phyloP scores from a whole-genome alignment of 2,113 vertebrate species.

The Australoheros scitulus region DNA sequence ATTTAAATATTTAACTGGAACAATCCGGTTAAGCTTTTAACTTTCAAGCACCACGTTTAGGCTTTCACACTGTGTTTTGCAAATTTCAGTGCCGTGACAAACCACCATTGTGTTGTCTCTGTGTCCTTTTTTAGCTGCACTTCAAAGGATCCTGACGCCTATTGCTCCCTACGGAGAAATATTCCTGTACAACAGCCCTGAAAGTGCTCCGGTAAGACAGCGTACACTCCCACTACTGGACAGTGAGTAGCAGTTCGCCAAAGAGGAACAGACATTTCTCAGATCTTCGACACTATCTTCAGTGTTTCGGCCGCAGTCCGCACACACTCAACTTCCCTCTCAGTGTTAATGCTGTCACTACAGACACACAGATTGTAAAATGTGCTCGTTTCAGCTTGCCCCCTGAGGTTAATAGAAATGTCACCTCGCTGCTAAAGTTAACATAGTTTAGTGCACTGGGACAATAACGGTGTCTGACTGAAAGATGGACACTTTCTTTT shows the following conservation, averaged over 20 bases:
- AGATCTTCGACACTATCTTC: constrained; percentile 39
- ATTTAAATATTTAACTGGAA: constrained; percentile 46
- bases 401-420: constrained; percentile 74
- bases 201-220: constrained; percentile 80
- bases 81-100: constrained; percentile 25
- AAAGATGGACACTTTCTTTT: constrained; percentile 52
- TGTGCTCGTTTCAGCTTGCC: constrained; percentile 52
- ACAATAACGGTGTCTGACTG: constrained; percentile 44
- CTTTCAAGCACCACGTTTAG: constrained; percentile 28
- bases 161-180: constrained; percentile 91
- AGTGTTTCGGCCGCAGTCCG: constrained; percentile 13
- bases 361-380: constrained; percentile 37
- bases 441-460: constrained; percentile 35
- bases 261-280: constrained; percentile 64
- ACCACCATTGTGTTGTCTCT: constrained; percentile 38
- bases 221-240: constrained; percentile 14
- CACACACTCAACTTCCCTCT: constrained; percentile 23
- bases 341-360: constrained; percentile 22
- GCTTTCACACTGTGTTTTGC: constrained; percentile 25
- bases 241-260: constrained; percentile 37
- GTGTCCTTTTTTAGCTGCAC: constrained; percentile 63
- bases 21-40: constrained; percentile 44
- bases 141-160: constrained; percentile 72
- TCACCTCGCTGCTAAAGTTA: constrained; percentile 60
- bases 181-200: constrained; percentile 82